These are phyloP conservation scores for Rhagoletis pomonella DNA, from an alignment of 1,140 invertebrate species.

Conservation along the genomic window DNA sequence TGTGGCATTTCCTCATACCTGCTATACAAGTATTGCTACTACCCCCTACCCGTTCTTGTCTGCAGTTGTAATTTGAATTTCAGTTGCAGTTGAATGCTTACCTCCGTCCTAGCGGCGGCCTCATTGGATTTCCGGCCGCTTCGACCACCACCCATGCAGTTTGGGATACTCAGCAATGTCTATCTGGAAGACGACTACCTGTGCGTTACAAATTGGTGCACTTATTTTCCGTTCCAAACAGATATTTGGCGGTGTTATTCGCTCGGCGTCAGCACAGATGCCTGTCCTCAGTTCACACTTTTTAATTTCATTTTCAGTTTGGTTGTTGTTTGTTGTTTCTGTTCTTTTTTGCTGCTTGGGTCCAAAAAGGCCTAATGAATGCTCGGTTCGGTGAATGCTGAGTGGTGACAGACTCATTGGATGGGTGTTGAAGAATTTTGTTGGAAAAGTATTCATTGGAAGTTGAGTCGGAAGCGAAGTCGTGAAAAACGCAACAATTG, in stretches of 20 bases:
- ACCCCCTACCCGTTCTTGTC: background rate
- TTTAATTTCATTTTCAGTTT: conserved; percentile 29
- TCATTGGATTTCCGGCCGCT: conserved; percentile 36
- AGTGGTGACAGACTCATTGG: conserved; percentile 42
- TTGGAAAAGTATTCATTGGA: conserved; percentile 17
- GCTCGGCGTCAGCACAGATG: conserved; percentile 12
- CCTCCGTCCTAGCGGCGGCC: background rate
- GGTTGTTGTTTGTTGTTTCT: background rate
- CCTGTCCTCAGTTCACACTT: conserved; percentile 34
- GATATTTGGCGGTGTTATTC: background rate
- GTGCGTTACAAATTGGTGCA: background rate
- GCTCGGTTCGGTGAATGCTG: conserved; percentile 1
- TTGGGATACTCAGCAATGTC: conserved; percentile 19
- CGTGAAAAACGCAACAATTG: no score
- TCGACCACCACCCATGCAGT: background rate
- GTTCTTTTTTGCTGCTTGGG: background rate
- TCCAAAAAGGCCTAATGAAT: conserved; percentile 26
- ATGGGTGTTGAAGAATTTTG: background rate
- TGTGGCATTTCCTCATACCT: background rate
- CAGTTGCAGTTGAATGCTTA: conserved; percentile 47
- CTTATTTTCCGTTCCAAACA: background rate
- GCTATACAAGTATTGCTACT: background rate
- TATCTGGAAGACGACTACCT: background rate
- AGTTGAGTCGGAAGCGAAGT: no score
- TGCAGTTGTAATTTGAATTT: conserved; percentile 34